These are phyloP conservation scores for Eulithis prunata DNA, from an alignment of 2,888 invertebrate genomes.

Conservation along the genomic window DNA sequence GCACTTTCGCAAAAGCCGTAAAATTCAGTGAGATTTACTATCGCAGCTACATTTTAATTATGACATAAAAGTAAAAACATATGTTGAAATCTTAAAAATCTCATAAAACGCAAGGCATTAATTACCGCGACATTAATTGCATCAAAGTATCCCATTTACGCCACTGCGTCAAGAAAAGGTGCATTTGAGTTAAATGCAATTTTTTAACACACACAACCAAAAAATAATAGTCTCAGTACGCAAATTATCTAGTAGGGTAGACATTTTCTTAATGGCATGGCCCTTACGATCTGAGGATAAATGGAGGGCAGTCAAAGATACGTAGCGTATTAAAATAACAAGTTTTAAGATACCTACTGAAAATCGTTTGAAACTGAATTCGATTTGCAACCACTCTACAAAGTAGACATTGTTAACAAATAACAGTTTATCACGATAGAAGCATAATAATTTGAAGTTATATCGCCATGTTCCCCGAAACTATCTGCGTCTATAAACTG, in stretches of 20 bases:
- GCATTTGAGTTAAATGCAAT: background rate
- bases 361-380: too few species aligned
- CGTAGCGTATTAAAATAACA: too few species aligned
- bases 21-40: slow-evolving; percentile 9
- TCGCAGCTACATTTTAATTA: slow-evolving; percentile 5
- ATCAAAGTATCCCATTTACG: background rate
- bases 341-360: too few species aligned
- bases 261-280: too few species aligned
- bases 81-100: slow-evolving; percentile 13
- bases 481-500: slow-evolving; percentile 13
- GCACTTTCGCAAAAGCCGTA: slow-evolving; percentile 1
- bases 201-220: too few species aligned
- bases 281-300: too few species aligned
- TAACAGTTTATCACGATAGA: too few species aligned
- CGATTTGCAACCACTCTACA: too few species aligned
- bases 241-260: too few species aligned
- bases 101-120: slow-evolving; percentile 5
- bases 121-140: slow-evolving; percentile 7
- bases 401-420: too few species aligned
- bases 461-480: slow-evolving; percentile 10
- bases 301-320: too few species aligned
- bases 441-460: background rate
- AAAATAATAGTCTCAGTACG: too few species aligned
- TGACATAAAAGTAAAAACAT: slow-evolving; percentile 6
- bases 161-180: background rate